phyloP scores from a whole-genome alignment of 1,140 invertebrate genomes.

The Trichogramma pretiosum region DNA sequence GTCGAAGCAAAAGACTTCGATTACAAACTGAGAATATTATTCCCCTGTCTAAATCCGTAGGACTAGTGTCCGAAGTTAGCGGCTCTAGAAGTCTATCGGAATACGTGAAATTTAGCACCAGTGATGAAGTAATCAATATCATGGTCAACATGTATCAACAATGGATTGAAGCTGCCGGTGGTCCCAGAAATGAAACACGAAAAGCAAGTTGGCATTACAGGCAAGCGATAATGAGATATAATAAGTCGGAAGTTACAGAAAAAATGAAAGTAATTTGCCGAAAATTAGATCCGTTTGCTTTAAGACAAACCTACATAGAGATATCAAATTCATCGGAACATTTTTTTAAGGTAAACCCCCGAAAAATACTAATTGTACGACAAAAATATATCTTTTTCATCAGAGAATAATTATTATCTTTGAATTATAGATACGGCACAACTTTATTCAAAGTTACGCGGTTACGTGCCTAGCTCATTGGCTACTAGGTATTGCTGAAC shows the following conservation, averaged over 20 bases:
- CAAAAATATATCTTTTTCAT: neutral
- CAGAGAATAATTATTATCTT: neutral
- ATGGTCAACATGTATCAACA: no score
- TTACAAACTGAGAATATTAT: conserved; percentile 54
- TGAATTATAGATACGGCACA: conserved; percentile 47
- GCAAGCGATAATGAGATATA: conserved; percentile 27
- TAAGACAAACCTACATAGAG: no score
- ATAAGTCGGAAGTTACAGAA: conserved; percentile 23
- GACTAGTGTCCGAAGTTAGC: conserved; percentile 64
- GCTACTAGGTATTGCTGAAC: conserved; percentile 66
- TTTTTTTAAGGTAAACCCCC: conserved; percentile 30
- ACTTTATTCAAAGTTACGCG: conserved; percentile 53
- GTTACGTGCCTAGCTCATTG: conserved; percentile 58
- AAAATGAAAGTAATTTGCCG: no score
- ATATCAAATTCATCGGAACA: conserved; percentile 52
- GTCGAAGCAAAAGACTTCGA: conserved; percentile 40
- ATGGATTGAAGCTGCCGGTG: conserved; percentile 29
- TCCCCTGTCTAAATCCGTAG: conserved; percentile 51
- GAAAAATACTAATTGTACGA: neutral
- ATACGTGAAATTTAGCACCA: no score
- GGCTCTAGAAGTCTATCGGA: conserved; percentile 50
- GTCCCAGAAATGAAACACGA: neutral
- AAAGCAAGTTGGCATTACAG: conserved; percentile 22
- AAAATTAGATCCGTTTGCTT: no score
- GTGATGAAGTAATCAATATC: no score